phyloP scores from a whole-genome alignment of 2,113 vertebrate genomes.

The Platysteira castanea region DNA sequence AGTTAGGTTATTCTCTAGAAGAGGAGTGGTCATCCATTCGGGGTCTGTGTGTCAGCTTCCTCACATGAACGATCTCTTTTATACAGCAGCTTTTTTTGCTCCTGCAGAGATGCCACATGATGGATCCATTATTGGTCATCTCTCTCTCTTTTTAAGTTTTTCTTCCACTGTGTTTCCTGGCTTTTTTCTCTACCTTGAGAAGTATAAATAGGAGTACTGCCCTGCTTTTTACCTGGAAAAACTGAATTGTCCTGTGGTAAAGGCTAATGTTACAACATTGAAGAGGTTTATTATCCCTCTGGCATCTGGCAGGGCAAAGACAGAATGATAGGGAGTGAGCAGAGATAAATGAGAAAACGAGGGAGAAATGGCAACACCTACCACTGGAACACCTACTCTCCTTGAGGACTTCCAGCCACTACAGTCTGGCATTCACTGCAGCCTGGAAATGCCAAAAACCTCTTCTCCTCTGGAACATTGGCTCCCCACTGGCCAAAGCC shows the following conservation, averaged over 20 bases:
- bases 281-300: background rate
- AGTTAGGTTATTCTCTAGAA: background rate
- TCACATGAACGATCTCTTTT: background rate
- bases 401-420: background rate
- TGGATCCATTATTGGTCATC: background rate
- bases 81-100: background rate
- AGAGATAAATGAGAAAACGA: background rate
- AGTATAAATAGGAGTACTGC: background rate
- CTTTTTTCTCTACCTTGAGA: background rate
- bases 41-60: background rate
- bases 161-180: background rate
- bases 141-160: background rate
- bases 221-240: background rate
- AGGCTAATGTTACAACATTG: background rate
- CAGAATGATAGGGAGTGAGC: background rate
- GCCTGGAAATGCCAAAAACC: background rate
- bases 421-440: background rate
- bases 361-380: background rate
- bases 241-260: background rate
- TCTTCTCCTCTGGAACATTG: background rate
- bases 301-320: background rate
- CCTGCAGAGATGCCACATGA: background rate
- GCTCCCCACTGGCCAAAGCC: accelerated
- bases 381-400: background rate
- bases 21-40: background rate